These are phyloP conservation scores for Silurus asotus DNA, from an alignment of 2,113 vertebrate species.

Conservation along the genomic window DNA sequence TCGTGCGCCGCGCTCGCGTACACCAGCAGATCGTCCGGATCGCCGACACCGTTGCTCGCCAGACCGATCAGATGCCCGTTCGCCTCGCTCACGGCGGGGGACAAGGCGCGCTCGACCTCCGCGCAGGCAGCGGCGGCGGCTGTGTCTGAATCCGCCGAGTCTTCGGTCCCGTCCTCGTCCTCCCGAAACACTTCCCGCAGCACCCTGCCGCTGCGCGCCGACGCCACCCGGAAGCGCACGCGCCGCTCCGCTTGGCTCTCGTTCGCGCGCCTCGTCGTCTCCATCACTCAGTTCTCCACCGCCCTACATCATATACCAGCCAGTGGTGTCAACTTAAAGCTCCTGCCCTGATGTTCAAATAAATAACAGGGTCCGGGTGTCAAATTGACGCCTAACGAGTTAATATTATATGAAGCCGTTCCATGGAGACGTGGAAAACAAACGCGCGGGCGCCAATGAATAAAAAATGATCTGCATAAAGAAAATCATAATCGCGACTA, in stretches of 20 bases:
- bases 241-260: slow-evolving; percentile 72
- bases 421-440: slow-evolving; percentile 52
- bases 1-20: slow-evolving; percentile 84
- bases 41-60: slow-evolving; percentile 68
- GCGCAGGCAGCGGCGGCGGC: slow-evolving; percentile 78
- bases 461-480: slow-evolving; percentile 35
- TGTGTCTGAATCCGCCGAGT: slow-evolving; percentile 83
- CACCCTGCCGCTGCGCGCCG: slow-evolving; percentile 90
- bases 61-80: slow-evolving; percentile 82
- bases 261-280: slow-evolving; percentile 66
- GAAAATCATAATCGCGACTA: background rate
- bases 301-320: slow-evolving; percentile 35
- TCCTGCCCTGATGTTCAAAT: slow-evolving; percentile 31
- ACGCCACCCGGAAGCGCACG: slow-evolving; percentile 90
- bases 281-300: slow-evolving; percentile 61
- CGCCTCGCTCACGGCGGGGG: slow-evolving; percentile 71
- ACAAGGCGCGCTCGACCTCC: slow-evolving; percentile 73
- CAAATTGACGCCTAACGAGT: slow-evolving; percentile 41
- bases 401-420: slow-evolving; percentile 54
- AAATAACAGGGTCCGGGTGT: slow-evolving; percentile 41
- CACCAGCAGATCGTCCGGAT: slow-evolving; percentile 84
- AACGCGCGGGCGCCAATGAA: background rate
- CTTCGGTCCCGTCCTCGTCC: slow-evolving; percentile 61
- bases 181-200: slow-evolving; percentile 90
- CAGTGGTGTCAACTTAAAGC: slow-evolving; percentile 19